A percentile compares a stretch with the other conserved stretches of the same genome.
Evolutionary conservation across 1,140 invertebrate species (phyloP).

Genomic region (Aleiodes sp.): DNA sequence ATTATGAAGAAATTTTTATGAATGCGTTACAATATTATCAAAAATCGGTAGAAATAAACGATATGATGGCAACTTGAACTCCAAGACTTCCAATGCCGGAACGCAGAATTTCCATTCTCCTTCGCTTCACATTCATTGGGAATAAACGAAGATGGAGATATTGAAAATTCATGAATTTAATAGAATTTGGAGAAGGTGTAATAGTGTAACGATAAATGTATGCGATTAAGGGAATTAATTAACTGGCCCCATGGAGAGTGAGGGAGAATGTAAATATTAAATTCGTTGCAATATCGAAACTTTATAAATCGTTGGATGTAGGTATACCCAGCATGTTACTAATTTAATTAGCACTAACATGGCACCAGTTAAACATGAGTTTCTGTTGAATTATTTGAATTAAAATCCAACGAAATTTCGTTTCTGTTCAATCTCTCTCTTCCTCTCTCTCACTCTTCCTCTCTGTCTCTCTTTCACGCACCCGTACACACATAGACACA

Average conservation of each 20-base stretch:
- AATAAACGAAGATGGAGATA: neutral
- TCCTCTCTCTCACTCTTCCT: too few species aligned
- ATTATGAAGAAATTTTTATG: too few species aligned
- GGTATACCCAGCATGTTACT: conserved; percentile 20
- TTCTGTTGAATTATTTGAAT: conserved; percentile 14
- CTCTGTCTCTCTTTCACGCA: too few species aligned
- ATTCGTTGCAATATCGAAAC: conserved; percentile 25
- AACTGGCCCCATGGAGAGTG: neutral
- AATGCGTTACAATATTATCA: too few species aligned
- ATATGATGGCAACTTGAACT: too few species aligned
- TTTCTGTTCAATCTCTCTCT: too few species aligned
- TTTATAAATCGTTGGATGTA: conserved; percentile 17
- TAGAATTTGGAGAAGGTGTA: neutral
- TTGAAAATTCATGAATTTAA: neutral
- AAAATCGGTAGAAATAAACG: too few species aligned
- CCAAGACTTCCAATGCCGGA: too few species aligned
- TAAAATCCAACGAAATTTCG: conserved; percentile 20
- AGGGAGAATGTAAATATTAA: neutral
- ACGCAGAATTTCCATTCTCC: too few species aligned
- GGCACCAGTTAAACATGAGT: too few species aligned
- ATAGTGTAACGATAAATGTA: neutral
- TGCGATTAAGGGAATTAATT: conserved; percentile 17
- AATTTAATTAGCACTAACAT: conserved; percentile 29
- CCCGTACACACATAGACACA: too few species aligned
- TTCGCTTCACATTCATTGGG: too few species aligned